These are phyloP conservation scores for Podargus strigoides DNA, from an alignment of 2,797 vertebrate genomes.

Conservation along the genomic window DNA sequence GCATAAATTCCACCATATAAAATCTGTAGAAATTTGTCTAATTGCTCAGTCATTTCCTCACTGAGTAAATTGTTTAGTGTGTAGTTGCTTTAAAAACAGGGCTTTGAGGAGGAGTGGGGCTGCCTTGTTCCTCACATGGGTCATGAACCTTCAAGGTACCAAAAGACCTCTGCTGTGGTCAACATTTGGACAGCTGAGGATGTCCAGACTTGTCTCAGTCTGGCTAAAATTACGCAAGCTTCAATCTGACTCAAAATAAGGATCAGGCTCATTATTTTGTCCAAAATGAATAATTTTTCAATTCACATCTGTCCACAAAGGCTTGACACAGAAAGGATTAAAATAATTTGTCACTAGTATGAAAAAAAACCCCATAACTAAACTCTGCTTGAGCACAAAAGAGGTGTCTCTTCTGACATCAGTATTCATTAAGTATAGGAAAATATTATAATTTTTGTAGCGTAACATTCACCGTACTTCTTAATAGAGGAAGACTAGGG, in stretches of 20 bases:
- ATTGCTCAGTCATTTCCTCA: background rate
- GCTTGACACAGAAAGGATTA: background rate
- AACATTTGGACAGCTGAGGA: background rate
- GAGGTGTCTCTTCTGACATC: background rate
- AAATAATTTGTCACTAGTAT: background rate
- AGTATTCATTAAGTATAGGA: background rate
- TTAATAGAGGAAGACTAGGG: background rate
- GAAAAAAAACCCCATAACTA: background rate
- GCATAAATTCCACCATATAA: background rate
- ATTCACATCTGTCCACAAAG: background rate
- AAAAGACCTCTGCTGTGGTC: rapidly evolving
- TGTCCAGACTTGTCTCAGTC: background rate
- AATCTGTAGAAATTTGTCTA: background rate
- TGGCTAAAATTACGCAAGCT: background rate
- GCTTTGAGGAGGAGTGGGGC: rapidly evolving
- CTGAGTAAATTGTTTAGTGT: background rate
- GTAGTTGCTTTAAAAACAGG: background rate
- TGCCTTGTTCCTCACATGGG: background rate
- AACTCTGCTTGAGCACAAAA: background rate
- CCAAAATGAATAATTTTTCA: background rate
- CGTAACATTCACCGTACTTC: background rate
- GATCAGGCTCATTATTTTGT: background rate
- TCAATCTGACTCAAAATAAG: background rate
- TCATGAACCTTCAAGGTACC: background rate
- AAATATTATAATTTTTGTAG: background rate